Evolutionary conservation across 2,113 vertebrate genomes (phyloP), one percentile per base, ranked within the genome.

Genomic region (Oxyura jamaicensis): DNA sequence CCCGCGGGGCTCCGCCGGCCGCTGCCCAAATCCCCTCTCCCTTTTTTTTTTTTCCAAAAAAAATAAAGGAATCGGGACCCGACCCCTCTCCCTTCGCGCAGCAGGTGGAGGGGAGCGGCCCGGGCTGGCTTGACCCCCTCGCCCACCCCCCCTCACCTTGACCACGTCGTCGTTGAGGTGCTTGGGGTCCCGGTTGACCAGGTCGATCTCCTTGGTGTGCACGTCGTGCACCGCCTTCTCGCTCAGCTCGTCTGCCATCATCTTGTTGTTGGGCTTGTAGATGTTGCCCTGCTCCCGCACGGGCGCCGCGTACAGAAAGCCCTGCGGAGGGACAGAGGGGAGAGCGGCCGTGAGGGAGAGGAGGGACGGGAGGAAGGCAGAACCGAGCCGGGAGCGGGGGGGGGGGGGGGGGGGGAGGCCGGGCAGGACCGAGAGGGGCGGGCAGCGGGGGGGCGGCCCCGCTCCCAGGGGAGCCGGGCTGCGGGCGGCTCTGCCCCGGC

Each of bases 241-340:
- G 95, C 97, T 98, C 95, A 99, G 78, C 48, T 99, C 99, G 94
- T 99, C 99, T 88, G 99, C 99, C 99, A 99, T 99, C 97, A 98
- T 98, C 97, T 99, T 99, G 98, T 99, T 99, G 97, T 99, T 99
- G 60, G 99, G 99, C 92, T 99, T 99, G 98, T 99, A 99, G 95
- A 99, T 99, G 98, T 99, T 99, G 93, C 99, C 99, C 97, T 99
- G 99, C 87, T 99, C 99, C 97, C 99, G 97, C 95, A 99, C 97
- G 97, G 99, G 99, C 62, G 98, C 98, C 21, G 99, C 98, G 86
- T 99, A 99, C 75, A 98, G 95, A 97, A 99, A 99, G 95, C 98
- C 99, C 99, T 99, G 98, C 22, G 78, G 84, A 48, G 46, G 46
- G 46, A 48, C 10, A 48, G 20, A 53, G 69, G 26, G 79, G 86